These are phyloP conservation scores for Eutrigla gurnardus DNA, from an alignment of 2,797 vertebrate species.

Conservation along the genomic window DNA sequence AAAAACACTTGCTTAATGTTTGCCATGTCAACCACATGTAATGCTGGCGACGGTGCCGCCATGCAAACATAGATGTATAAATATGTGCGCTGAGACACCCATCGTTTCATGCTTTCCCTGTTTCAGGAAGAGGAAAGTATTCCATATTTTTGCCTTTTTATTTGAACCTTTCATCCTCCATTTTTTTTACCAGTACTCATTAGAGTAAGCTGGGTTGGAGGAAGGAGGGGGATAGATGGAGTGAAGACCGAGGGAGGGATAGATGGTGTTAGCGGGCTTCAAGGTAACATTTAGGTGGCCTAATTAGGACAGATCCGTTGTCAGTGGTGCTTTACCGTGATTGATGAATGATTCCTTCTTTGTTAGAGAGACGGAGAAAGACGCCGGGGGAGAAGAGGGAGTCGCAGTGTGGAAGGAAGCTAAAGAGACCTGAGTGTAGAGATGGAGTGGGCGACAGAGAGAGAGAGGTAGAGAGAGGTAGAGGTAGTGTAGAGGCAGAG, in stretches of 20 bases:
- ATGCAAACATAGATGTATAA: constrained; percentile 50
- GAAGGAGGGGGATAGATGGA: constrained; percentile 31
- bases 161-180: constrained; percentile 37
- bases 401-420: constrained; percentile 63
- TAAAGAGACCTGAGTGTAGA: constrained; percentile 58
- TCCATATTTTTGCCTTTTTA: constrained; percentile 24
- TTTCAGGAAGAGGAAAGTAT: constrained; percentile 15
- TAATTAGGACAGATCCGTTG: constrained; percentile 84
- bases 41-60: constrained; percentile 42
- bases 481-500: constrained; percentile 49
- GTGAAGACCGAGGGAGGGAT: constrained; percentile 35
- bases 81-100: constrained; percentile 27
- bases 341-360: constrained; percentile 89
- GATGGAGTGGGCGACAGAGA: constrained; percentile 57
- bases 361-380: constrained; percentile 74
- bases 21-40: constrained; percentile 57
- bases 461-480: constrained; percentile 33
- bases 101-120: constrained; percentile 1
- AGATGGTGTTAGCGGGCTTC: constrained; percentile 76
- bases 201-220: constrained; percentile 58
- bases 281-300: constrained; percentile 84
- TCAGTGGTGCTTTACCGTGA: constrained; percentile 85
- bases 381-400: constrained; percentile 59
- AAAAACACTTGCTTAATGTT: constrained; percentile 57
- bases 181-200: constrained; percentile 66